Evolutionary conservation across 2,113 vertebrate genomes (phyloP), one percentile per base, ranked within the genome.

Genomic region (Elephantulus edwardii): DNA sequence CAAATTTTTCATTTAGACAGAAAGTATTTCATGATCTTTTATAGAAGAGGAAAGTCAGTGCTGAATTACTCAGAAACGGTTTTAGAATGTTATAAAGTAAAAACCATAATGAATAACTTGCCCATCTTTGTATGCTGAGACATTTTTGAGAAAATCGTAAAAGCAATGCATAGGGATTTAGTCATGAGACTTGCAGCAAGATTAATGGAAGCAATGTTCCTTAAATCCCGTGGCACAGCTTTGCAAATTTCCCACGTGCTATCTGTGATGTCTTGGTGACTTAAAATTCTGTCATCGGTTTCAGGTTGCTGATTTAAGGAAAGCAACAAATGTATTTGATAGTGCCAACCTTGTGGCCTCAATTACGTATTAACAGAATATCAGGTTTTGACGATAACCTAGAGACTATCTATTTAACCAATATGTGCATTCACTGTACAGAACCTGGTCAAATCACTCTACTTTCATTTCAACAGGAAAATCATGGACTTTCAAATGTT

Each of bases 21-120:
- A 94, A 95, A 81, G 48, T 83, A 88, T 90, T 86, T 96, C 91
- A 91, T 91, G 79, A 91, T 95, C 70, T 92, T 90, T 95, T 91
- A 86, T 90, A 95, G 50, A 89, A 71, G 28, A 95, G 2, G 28
- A 80, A 92, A 82, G 42, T 77, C 72, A 28, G 50, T 91, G 10
- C 91, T 76, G 96, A 96, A 94, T 95, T 94, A 83, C 83, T 80
- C 56, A 92, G 92, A 93, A 75, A 95, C 72, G 88, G 22, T 40
- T 91, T 81, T 56, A 72, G 78, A 79, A 30, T 48, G 88, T 44
- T 93, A 7, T 91, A 95, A 95, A 71, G 84, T 93, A 85, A 94
- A 94, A 93, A 52, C 0, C 56, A 4, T 44, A 96, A 95, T 72
- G 89, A 84, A 95, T 90, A 93, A 95, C 85, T 33, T 88, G 54